Percentiles rank a stretch among this genome's conserved stretches.
Evolutionary conservation across 2,888 invertebrate genomes (phyloP).

Genomic region (Aleiodes alternator): DNA sequence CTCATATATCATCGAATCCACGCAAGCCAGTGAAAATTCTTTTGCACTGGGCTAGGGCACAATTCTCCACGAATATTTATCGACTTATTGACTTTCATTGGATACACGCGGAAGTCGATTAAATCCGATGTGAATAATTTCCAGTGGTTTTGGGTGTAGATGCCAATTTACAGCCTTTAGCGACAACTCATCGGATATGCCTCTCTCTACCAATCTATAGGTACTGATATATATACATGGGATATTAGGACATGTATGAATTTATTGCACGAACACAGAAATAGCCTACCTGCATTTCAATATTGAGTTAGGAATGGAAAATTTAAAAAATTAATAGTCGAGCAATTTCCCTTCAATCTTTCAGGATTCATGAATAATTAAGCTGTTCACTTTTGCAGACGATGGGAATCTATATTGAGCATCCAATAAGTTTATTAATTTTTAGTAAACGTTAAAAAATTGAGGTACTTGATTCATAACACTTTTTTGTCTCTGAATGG

Average conservation of each 20-base stretch:
- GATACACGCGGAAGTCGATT: constrained; percentile 44
- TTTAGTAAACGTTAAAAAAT: too few species aligned
- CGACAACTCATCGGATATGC: constrained; percentile 38
- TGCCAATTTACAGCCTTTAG: constrained; percentile 37
- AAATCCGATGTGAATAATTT: constrained; percentile 47
- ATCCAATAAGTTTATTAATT: too few species aligned
- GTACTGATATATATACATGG: constrained; percentile 6
- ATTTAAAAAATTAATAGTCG: background rate
- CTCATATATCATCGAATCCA: constrained; percentile 34
- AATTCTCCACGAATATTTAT: constrained; percentile 42
- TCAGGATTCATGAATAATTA: too few species aligned
- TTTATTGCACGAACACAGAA: constrained; percentile 22
- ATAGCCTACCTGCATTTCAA: constrained; percentile 12
- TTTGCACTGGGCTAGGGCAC: constrained; percentile 18
- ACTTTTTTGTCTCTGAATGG: too few species aligned
- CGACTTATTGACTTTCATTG: constrained; percentile 46
- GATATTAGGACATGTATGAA: constrained; percentile 33
- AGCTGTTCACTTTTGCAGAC: too few species aligned
- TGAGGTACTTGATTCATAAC: too few species aligned
- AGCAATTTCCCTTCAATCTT: background rate
- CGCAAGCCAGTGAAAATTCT: constrained; percentile 17
- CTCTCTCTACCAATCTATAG: constrained; percentile 15
- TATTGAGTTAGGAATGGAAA: background rate
- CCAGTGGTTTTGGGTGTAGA: constrained; percentile 36
- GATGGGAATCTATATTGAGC: too few species aligned